Conservation (phyloP, 2,888 invertebrate species). For the Euplexia lucipara region DNA sequence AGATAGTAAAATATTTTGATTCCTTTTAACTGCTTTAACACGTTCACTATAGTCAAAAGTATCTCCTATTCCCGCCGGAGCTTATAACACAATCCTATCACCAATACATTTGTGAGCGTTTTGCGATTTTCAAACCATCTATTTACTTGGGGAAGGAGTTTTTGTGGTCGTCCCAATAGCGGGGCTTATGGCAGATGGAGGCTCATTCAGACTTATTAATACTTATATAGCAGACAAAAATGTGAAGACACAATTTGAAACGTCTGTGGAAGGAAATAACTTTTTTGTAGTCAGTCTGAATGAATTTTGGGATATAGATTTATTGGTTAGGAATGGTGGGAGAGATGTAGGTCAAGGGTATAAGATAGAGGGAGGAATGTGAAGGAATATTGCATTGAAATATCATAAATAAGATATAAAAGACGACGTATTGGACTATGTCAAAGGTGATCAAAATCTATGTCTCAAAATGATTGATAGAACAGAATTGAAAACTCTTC, state of each 20-base stretch:
- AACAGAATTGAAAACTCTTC: no score
- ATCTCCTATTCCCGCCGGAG: slow-evolving; percentile 29
- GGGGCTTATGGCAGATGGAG: slow-evolving; percentile 61
- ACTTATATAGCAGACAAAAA: slow-evolving; percentile 56
- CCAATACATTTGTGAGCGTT: slow-evolving; percentile 61
- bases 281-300: slow-evolving; percentile 43
- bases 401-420: no score
- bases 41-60: not conserved
- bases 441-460: no score
- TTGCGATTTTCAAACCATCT: slow-evolving; percentile 65
- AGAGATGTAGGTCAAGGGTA: slow-evolving; percentile 11
- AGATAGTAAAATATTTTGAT: no score
- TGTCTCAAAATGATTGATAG: no score
- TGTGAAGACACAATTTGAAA: slow-evolving; percentile 56
- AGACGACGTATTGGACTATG: no score
- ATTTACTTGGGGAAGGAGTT: slow-evolving; percentile 68
- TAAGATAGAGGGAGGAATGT: not conserved
- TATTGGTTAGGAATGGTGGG: not conserved
- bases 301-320: slow-evolving; percentile 22
- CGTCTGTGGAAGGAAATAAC: slow-evolving; percentile 50
- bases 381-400: no score
- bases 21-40: not conserved
- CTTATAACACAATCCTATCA: slow-evolving; percentile 33
- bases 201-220: slow-evolving; percentile 62
- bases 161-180: slow-evolving; percentile 64